These are phyloP conservation scores for Pelagia noctiluca DNA, from an alignment of 30 jellyfish, hydroid and myxozoan species.

Conservation along the genomic window DNA sequence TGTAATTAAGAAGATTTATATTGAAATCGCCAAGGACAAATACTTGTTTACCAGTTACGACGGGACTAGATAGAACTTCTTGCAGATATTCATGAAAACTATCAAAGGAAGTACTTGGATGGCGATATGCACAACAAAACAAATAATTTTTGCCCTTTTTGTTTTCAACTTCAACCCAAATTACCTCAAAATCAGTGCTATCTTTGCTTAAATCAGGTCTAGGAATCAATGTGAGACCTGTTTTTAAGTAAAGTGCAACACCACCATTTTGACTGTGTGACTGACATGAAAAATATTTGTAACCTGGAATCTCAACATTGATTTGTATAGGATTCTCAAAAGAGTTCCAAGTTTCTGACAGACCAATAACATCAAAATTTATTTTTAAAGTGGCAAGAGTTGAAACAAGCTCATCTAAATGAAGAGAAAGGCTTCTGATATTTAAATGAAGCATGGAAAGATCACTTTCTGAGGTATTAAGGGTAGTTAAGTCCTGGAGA, in stretches of 20 bases:
- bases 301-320: constrained; percentile 18
- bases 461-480: constrained; percentile 35
- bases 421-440: constrained; percentile 52
- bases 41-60: too few species aligned
- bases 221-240: constrained; percentile 6
- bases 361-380: constrained; percentile 46
- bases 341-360: constrained; percentile 53
- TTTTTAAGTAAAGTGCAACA: not conserved
- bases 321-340: constrained; percentile 21
- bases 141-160: not conserved
- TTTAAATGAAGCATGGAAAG: constrained; percentile 50
- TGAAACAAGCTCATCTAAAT: constrained; percentile 45
- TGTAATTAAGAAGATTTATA: too few species aligned
- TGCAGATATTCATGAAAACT: constrained; percentile 2
- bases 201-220: not conserved
- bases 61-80: not conserved
- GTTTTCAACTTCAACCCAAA: not conserved
- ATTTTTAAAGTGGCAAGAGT: constrained; percentile 22
- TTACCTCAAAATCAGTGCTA: not conserved
- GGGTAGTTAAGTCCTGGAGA: constrained; percentile 45
- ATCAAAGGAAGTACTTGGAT: not conserved
- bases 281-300: constrained; percentile 14
- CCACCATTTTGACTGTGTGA: constrained; percentile 24
- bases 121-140: not conserved
- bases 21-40: too few species aligned